Evolutionary conservation across 2,888 invertebrate genomes (phyloP), one percentile per base, ranked within the genome.

Genomic region (Nymphalis polychloros): DNA sequence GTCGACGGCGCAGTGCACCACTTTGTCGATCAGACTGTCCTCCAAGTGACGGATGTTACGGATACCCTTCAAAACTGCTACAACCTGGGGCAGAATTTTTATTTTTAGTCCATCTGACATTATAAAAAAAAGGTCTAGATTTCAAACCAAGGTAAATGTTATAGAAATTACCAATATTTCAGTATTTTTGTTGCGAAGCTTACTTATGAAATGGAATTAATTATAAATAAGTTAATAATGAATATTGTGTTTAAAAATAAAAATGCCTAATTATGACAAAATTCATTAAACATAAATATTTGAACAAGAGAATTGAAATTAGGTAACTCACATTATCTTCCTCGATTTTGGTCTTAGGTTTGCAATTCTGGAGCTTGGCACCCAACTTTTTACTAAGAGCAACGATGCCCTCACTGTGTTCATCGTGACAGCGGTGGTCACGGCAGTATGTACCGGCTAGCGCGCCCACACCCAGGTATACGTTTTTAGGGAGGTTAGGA

Each of bases 41-140:
- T 94, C 95, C 65, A 97, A 81, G 76, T 94, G 94, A 31, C 94
- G 94, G 67, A 96, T 94, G 85, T 97, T 98, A 17, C 95, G 95
- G 67, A 98, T 93, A 8, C 97, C 97, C 84, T 98, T 97, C 50
- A 98, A 86, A 0, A 96, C 94, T 47, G 95, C 94, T 41, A 98
- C 90, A 17, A 95, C 90, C 89, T 93, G 78, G 2, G 3, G 16
- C 46, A 63, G 27, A n/a, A 63, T 57, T 46, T 48, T 41, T 2
- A 64, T 52, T 55, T 65, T 41, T 10, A 41, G 0, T 13, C 41
- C 13, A 41, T 13, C 4, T 13, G 35, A 10, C 8, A 8, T 41
- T 41, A 10, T 41, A 41, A 10, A 41, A 10, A 41, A 41, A 10
- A 23, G 23, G 23, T 23, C 23, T 23, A 1, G 1, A 23, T 23